Evolutionary conservation across 2,888 invertebrate genomes (phyloP).

Genomic region (Stenodema calcarata): DNA sequence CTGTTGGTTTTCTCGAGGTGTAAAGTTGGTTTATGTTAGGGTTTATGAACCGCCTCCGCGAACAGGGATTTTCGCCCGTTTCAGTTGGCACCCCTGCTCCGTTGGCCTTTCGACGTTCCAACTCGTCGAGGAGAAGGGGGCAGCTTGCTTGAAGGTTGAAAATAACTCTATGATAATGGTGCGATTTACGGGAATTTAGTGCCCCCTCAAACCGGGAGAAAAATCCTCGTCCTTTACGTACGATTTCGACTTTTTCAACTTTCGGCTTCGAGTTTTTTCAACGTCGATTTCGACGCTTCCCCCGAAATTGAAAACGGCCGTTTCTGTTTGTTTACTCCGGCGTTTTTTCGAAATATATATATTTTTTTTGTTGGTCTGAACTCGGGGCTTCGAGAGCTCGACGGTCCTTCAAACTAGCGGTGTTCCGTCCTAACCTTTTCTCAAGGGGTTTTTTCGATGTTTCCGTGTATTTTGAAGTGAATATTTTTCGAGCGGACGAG

Average conservation of each 20-base stretch:
- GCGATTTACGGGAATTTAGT: conserved; percentile 29
- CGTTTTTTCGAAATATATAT: background rate
- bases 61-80: background rate
- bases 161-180: conserved; percentile 32
- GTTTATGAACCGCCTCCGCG: background rate
- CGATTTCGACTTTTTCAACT: background rate
- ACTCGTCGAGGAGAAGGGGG: background rate
- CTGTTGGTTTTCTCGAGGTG: too few relatives aligned
- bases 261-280: background rate
- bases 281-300: background rate
- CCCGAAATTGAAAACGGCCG: background rate
- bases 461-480: background rate
- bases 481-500: background rate
- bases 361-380: background rate
- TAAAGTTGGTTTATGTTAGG: background rate
- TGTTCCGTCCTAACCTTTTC: background rate
- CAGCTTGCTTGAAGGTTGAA: conserved; percentile 24
- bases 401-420: background rate
- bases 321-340: background rate
- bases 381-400: background rate
- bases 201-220: background rate
- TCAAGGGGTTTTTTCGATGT: background rate
- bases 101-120: background rate
- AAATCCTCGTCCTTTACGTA: background rate
- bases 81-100: background rate